phyloP scores from a whole-genome alignment of 2,888 invertebrate species.

The Phoenoteleia sp. region DNA sequence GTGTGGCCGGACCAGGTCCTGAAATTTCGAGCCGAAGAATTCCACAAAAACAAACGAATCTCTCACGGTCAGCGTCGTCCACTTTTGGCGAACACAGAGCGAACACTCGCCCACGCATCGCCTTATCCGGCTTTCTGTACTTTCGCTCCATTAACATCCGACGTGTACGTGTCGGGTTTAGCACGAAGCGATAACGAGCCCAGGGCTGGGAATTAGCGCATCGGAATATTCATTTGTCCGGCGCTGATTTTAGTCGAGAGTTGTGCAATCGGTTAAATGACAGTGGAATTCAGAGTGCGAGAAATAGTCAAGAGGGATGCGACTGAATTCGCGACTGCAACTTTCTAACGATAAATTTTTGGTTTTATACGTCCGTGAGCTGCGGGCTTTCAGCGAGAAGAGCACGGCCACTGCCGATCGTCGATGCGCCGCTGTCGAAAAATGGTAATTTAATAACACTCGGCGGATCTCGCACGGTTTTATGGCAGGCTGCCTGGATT shows the following conservation, averaged over 20 bases:
- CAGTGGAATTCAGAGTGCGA: slow-evolving; percentile 14
- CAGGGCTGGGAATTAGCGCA: slow-evolving; percentile 62
- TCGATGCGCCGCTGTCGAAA: background rate
- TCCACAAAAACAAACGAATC: slow-evolving; percentile 62
- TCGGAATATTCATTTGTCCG: slow-evolving; percentile 68
- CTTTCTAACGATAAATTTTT: slow-evolving; percentile 50
- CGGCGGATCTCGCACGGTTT: background rate
- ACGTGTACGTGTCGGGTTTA: slow-evolving; percentile 63
- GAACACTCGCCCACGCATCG: slow-evolving; percentile 67
- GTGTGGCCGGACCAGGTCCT: slow-evolving; percentile 24
- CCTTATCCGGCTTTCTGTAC: slow-evolving; percentile 70
- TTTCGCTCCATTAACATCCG: slow-evolving; percentile 73
- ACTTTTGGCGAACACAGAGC: slow-evolving; percentile 64
- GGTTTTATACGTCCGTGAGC: background rate
- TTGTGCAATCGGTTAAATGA: slow-evolving; percentile 52
- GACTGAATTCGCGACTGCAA: background rate
- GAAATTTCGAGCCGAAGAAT: slow-evolving; percentile 55
- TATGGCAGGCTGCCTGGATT: background rate
- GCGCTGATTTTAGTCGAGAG: slow-evolving; percentile 43
- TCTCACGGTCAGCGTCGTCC: slow-evolving; percentile 68
- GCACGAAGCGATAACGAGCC: slow-evolving; percentile 64
- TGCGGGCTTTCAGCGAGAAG: background rate
- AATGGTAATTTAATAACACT: slow-evolving; percentile 21
- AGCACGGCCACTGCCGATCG: background rate
- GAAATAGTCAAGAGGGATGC: background rate